Conservation (phyloP, 2,797 vertebrate genomes). For the Molossus alvarezi region DNA sequence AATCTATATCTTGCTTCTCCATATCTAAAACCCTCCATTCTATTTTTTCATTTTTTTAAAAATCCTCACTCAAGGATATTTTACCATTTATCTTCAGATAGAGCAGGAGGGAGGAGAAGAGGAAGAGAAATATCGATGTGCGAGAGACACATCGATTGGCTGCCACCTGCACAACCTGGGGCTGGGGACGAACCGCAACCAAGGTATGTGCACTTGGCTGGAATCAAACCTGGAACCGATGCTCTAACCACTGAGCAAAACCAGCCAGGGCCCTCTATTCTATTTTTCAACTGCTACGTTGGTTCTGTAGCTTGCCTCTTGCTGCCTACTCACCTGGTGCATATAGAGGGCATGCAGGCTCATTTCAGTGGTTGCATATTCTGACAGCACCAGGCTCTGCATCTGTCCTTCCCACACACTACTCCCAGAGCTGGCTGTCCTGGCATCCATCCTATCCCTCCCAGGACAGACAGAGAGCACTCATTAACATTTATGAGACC, state of each 20-base stretch:
- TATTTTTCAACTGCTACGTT: background rate
- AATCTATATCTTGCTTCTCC: background rate
- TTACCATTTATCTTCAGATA: too few species aligned
- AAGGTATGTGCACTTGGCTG: too few species aligned
- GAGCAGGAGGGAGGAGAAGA: too few species aligned
- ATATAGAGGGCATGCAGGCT: slow-evolving; percentile 99
- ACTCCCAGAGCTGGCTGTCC: slow-evolving; percentile 97
- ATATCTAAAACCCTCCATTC: background rate
- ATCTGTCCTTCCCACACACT: slow-evolving; percentile 98
- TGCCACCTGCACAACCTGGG: too few species aligned
- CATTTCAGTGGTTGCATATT: slow-evolving; percentile 99
- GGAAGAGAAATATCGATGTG: too few species aligned
- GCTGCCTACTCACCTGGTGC: slow-evolving; percentile 94
- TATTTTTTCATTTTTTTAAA: too few species aligned
- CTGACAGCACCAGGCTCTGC: slow-evolving; percentile 97
- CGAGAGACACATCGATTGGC: too few species aligned
- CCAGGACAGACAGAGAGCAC: slow-evolving; percentile 44
- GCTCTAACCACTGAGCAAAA: too few species aligned
- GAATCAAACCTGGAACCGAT: too few species aligned
- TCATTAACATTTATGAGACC: slow-evolving; percentile 48
- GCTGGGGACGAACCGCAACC: too few species aligned
- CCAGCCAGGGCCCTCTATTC: background rate
- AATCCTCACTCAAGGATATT: too few species aligned
- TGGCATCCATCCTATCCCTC: slow-evolving; percentile 93
- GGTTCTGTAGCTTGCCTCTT: background rate